Evolutionary conservation across 2,888 invertebrate genomes (phyloP).

Genomic region (Myopa testacea): DNA sequence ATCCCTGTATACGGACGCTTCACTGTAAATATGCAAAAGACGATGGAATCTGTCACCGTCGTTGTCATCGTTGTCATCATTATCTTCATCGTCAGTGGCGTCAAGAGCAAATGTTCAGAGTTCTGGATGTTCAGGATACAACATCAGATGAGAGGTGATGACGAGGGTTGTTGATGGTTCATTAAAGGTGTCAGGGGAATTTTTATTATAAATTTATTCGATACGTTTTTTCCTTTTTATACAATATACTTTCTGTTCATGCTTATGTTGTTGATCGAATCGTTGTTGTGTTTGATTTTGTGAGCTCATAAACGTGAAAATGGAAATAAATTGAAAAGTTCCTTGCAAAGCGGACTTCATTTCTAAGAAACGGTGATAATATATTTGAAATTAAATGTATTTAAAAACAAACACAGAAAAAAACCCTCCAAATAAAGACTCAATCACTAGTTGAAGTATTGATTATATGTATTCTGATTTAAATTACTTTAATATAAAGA

Average conservation of each 20-base stretch:
- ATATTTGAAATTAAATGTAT: no score
- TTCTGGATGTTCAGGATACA: not conserved
- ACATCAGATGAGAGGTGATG: not conserved
- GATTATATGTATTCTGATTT: no score
- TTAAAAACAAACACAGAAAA: no score
- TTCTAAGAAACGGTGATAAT: no score
- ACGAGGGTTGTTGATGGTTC: no score
- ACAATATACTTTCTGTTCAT: not conserved
- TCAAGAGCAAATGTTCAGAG: constrained; percentile 7
- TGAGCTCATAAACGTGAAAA: constrained; percentile 6
- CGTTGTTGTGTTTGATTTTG: not conserved
- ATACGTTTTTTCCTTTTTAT: not conserved
- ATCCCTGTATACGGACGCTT: not conserved
- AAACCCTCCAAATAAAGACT: no score
- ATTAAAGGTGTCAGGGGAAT: no score
- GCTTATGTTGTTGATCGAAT: not conserved
- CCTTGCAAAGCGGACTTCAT: not conserved
- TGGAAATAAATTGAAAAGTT: constrained; percentile 35
- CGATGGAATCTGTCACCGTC: not conserved
- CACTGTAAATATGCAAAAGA: not conserved
- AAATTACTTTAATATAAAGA: no score
- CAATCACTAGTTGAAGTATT: no score
- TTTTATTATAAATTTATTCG: not conserved
- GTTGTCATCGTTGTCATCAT: not conserved
- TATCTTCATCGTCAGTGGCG: not conserved